A percentile compares a stretch with the other conserved stretches of the same genome.
Conservation (phyloP, 2,888 invertebrate genomes). For the Torymus aiolomorphi region DNA sequence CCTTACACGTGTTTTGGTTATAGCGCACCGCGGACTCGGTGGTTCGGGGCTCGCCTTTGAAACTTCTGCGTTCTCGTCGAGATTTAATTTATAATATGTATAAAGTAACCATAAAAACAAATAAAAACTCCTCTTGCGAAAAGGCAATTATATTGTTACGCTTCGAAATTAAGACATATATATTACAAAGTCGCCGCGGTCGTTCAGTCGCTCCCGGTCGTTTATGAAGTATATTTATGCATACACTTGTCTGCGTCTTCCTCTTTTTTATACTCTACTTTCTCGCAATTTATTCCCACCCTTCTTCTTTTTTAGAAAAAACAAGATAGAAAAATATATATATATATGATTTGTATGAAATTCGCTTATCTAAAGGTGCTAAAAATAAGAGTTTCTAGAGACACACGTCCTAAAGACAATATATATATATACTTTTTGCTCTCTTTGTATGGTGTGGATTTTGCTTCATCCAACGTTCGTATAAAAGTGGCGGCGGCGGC, state of each 20-base stretch:
- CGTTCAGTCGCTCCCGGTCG: slow-evolving; percentile 25
- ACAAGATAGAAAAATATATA: slow-evolving; percentile 54
- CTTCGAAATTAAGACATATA: slow-evolving; percentile 16
- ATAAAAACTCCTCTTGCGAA: not conserved
- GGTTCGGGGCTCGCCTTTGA: no score
- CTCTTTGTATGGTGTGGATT: slow-evolving; percentile 6
- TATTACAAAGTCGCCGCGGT: not conserved
- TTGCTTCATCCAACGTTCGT: slow-evolving; percentile 1
- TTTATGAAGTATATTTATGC: not conserved
- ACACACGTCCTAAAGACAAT: slow-evolving; percentile 1
- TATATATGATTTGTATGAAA: slow-evolving; percentile 31
- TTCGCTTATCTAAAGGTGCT: slow-evolving; percentile 33
- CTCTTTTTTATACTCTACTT: not conserved
- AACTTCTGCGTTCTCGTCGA: no score
- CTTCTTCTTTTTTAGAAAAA: slow-evolving; percentile 39
- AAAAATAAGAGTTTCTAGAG: slow-evolving; percentile 39
- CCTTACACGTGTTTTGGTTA: no score
- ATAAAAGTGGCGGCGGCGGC: slow-evolving; percentile 30
- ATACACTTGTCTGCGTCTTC: not conserved
- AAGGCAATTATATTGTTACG: slow-evolving; percentile 22
- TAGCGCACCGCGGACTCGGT: no score
- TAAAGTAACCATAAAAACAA: no score
- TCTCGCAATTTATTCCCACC: not conserved
- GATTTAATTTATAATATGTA: no score
- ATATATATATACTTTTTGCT: not conserved